A percentile compares a stretch with the other conserved stretches of the same genome.
These are phyloP conservation scores for Saguinus oedipus DNA, from an alignment of 2,797 vertebrate species.

Conservation along the genomic window DNA sequence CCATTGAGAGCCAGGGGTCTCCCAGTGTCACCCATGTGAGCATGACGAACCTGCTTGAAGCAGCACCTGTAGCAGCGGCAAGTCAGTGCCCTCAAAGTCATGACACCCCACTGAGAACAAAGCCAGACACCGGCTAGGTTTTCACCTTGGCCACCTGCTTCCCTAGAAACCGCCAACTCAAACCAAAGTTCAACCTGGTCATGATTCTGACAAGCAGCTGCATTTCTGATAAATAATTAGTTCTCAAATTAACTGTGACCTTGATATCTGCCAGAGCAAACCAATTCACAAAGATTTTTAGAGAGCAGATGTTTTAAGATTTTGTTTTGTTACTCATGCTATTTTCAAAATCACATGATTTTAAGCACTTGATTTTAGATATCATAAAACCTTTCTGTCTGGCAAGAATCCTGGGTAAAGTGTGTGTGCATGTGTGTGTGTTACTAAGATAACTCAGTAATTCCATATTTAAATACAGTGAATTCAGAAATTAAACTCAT, in stretches of 20 bases:
- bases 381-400: background rate
- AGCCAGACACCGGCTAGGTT: background rate
- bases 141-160: constrained; percentile 40
- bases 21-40: background rate
- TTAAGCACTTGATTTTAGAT: constrained; percentile 30
- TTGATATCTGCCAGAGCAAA: background rate
- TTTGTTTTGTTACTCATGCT: background rate
- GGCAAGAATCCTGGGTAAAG: background rate
- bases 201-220: constrained; percentile 19
- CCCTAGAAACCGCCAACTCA: constrained; percentile 29
- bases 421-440: background rate
- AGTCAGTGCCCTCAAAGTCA: background rate
- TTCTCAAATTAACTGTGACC: constrained; percentile 37
- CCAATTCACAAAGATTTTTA: constrained; percentile 22
- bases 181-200: constrained; percentile 39
- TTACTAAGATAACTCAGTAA: background rate
- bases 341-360: constrained; percentile 27
- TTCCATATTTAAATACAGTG: background rate
- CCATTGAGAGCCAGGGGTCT: background rate
- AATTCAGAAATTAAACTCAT: background rate
- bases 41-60: background rate
- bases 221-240: constrained; percentile 36
- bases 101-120: background rate
- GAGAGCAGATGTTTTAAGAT: background rate
- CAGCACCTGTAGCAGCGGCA: background rate